These are phyloP conservation scores for Monomorium pharaonis DNA, from an alignment of 1,140 invertebrate genomes.

Conservation along the genomic window DNA sequence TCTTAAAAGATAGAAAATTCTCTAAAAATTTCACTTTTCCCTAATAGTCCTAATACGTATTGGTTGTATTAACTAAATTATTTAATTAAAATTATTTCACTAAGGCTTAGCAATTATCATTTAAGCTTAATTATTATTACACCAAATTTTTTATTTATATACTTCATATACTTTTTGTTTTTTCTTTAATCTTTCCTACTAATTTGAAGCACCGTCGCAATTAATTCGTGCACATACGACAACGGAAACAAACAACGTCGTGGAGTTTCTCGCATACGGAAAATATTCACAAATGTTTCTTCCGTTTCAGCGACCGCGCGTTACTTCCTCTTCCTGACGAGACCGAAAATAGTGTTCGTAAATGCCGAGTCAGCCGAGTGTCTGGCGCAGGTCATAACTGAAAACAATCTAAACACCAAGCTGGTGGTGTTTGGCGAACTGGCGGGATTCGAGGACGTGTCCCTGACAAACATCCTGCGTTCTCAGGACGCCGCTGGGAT, in stretches of 20 bases:
- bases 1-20: too few relatives aligned
- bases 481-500: conserved; percentile 33
- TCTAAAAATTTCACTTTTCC: too few relatives aligned
- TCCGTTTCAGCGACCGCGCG: conserved; percentile 71
- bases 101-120: too few relatives aligned
- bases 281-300: not conserved
- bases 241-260: not conserved
- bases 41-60: too few relatives aligned
- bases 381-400: conserved; percentile 66
- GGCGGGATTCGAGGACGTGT: conserved; percentile 22
- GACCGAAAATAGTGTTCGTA: conserved; percentile 81
- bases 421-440: conserved; percentile 77
- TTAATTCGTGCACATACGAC: not conserved
- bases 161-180: too few relatives aligned
- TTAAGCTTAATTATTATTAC: too few relatives aligned
- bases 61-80: too few relatives aligned
- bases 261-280: not conserved
- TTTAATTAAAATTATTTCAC: too few relatives aligned
- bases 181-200: not conserved
- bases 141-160: too few relatives aligned
- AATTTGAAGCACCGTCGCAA: not conserved
- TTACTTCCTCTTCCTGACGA: conserved; percentile 77
- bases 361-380: conserved; percentile 63
- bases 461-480: conserved; percentile 65
- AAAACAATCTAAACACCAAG: conserved; percentile 59